These are phyloP conservation scores for Philhelius pedissequus DNA, from an alignment of 2,888 invertebrate genomes.

Conservation along the genomic window DNA sequence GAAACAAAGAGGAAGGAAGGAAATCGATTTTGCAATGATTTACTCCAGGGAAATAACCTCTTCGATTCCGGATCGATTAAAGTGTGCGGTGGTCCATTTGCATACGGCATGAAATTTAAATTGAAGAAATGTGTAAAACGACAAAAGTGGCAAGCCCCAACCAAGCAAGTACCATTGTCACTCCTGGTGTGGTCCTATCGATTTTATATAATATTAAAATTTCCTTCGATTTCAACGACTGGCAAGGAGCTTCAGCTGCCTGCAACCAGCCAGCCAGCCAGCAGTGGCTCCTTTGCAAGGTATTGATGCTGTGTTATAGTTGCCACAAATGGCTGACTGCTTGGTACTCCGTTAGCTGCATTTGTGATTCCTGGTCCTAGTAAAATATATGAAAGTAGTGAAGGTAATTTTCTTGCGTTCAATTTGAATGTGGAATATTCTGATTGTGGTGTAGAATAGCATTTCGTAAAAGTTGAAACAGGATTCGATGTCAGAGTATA, in stretches of 20 bases:
- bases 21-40: constrained; percentile 66
- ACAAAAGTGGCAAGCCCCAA: constrained; percentile 45
- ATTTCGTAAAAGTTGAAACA: constrained; percentile 25
- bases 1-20: constrained; percentile 40
- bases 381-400: constrained; percentile 12
- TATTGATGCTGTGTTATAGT: not conserved
- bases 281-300: not conserved
- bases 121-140: constrained; percentile 65
- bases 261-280: not conserved
- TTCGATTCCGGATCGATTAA: constrained; percentile 62
- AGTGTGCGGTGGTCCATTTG: constrained; percentile 63
- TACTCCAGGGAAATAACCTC: constrained; percentile 64
- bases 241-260: not conserved
- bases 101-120: constrained; percentile 65
- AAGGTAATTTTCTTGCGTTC: constrained; percentile 53
- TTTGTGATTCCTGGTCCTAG: constrained; percentile 7
- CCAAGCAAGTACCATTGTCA: constrained; percentile 39
- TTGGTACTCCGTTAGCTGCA: not conserved
- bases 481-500: constrained; percentile 20
- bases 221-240: constrained; percentile 3
- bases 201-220: constrained; percentile 40
- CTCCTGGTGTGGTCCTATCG: constrained; percentile 36
- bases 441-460: constrained; percentile 20
- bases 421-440: constrained; percentile 44
- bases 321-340: constrained; percentile 3